Base-by-base conservation (phyloP, 37 sponge, comb jelly and placozoan genomes). In the Chondrosia reniformis region DNA sequence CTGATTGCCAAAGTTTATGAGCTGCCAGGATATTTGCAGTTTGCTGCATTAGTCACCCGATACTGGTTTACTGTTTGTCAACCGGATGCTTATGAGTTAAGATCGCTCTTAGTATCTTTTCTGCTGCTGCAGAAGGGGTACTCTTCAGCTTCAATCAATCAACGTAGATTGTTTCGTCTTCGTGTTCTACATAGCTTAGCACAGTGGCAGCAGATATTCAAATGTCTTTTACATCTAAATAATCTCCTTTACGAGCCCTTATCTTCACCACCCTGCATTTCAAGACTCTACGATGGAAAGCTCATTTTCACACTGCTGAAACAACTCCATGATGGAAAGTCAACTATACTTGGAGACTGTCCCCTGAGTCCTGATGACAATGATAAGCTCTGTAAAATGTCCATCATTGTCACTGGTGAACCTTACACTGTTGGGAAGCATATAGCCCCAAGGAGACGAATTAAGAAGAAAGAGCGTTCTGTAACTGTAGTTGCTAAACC, bases 151-250 rank as follows among this genome's bases (percentile, higher is more conserved):
- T 10, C 10, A 15, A 49, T 10, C 52, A 19, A 10, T 49, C 10
- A 49, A 19, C 15, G 52, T 49, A 10, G 10, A 15, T 49, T 15
- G 10, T 10, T 15, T 49, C 52, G 15, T 2, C 72, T 24, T 3
- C 42, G 43, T 7, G 46, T 66, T 12, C 27, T 85, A 31, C 86
- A 89, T 59, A 36, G 41, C 19, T 85, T 79, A 37, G 58, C 80
- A 30, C 83, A 90, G 67, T 90, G 91, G 91, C 91, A 90, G 79
- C 52, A 63, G 58, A 58, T 63, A 27, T 90, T 85, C 45, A 30
- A 66, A 22, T 76, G 74, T 24, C 38, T 80, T 10, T 22, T 40
- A 10, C 33, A 36, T 33, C 67, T 90, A 30, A 85, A 85, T 32
- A 55, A 67, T 24, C 46, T 90, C 22, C 78, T 90, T 5, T 62